Conservation (phyloP, 2,113 vertebrate genomes). For the Scalopus aquaticus region DNA sequence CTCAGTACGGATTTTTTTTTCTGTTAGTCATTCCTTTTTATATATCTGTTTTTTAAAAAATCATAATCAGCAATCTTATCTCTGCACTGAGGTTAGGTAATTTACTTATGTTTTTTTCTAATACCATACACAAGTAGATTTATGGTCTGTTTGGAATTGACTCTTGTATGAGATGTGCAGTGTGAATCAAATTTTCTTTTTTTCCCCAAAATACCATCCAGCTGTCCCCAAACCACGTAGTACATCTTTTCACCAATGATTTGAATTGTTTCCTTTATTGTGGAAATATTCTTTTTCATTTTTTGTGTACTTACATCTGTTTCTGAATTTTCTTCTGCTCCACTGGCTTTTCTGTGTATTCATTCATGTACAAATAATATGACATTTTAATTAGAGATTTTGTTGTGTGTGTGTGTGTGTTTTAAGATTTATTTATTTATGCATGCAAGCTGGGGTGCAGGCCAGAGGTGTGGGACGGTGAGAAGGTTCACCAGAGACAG, state of each 20-base stretch:
- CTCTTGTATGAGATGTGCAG: background rate
- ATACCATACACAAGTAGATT: background rate
- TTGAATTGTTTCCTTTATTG: background rate
- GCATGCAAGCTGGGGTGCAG: too few species aligned
- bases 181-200: background rate
- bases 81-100: background rate
- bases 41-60: background rate
- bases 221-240: background rate
- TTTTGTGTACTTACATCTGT: background rate
- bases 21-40: background rate
- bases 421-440: too few species aligned
- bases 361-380: background rate
- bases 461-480: too few species aligned
- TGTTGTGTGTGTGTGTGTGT: background rate
- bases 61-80: too few species aligned
- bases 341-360: background rate
- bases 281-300: background rate
- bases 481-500: too few species aligned
- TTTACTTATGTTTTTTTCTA: background rate
- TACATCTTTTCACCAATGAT: background rate
- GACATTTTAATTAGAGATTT: background rate
- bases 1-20: background rate
- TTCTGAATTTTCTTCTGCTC: background rate
- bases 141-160: background rate
- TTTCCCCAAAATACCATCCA: background rate